Evolutionary conservation across 2,888 invertebrate species (phyloP).

Genomic region (Hofmannophila pseudospretella): DNA sequence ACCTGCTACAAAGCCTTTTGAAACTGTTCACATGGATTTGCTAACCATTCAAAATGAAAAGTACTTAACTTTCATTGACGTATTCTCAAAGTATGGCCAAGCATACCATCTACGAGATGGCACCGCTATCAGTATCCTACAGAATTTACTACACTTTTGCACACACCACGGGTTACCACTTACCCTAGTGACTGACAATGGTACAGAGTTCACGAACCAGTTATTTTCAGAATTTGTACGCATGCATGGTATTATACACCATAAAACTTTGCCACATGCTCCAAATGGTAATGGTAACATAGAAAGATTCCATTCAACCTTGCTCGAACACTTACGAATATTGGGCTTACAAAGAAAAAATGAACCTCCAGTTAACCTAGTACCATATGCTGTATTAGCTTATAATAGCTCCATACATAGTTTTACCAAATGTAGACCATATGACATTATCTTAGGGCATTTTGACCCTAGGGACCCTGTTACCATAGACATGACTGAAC

Average conservation of each 20-base stretch:
- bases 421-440: no score
- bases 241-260: slow-evolving; percentile 7
- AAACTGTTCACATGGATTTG: no score
- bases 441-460: no score
- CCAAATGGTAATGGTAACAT: slow-evolving; percentile 20
- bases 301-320: slow-evolving; percentile 16
- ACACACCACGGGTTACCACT: slow-evolving; percentile 20
- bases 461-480: no score
- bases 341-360: slow-evolving; percentile 11
- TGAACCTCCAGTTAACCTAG: slow-evolving; percentile 13
- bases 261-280: slow-evolving; percentile 15
- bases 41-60: slow-evolving; percentile 9
- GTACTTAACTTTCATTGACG: slow-evolving; percentile 9
- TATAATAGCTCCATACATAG: slow-evolving; percentile 15
- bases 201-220: slow-evolving; percentile 22
- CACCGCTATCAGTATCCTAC: no score
- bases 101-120: no score
- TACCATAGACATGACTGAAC: no score
- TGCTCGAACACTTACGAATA: slow-evolving; percentile 19
- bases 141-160: slow-evolving; percentile 12
- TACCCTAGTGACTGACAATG: slow-evolving; percentile 18
- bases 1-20: no score
- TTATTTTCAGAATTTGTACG: slow-evolving; percentile 11
- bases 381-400: slow-evolving; percentile 4
- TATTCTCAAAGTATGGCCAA: no score